phyloP scores from a whole-genome alignment of 1,140 invertebrate species.

The Samia ricini region DNA sequence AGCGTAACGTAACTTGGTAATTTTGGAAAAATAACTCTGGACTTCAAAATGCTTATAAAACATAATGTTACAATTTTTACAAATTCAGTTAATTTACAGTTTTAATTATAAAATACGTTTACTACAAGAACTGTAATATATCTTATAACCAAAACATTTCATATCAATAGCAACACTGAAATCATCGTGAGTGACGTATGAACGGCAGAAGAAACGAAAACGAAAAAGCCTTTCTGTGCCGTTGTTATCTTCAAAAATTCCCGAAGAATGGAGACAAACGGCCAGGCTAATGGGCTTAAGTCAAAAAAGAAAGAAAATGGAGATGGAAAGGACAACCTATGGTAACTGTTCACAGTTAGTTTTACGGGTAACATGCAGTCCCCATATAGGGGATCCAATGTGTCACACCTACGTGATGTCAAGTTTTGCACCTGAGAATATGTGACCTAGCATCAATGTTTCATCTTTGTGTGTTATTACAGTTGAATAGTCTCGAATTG shows the following conservation, averaged over 20 bases:
- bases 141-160: too few relatives aligned
- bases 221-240: conserved; percentile 77
- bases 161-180: conserved; percentile 23
- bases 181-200: conserved; percentile 72
- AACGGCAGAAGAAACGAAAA: conserved; percentile 74
- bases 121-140: too few relatives aligned
- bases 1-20: too few relatives aligned
- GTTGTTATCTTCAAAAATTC: conserved; percentile 77
- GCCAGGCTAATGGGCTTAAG: conserved; percentile 80
- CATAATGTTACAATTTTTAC: too few relatives aligned
- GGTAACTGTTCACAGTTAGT: conserved; percentile 77
- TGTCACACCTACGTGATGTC: conserved; percentile 76
- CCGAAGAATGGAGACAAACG: conserved; percentile 77
- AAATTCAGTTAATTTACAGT: too few relatives aligned
- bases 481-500: conserved; percentile 32
- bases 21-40: too few relatives aligned
- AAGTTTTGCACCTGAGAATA: conserved; percentile 70
- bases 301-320: conserved; percentile 81
- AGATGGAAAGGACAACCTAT: conserved; percentile 82
- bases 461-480: conserved; percentile 65
- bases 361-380: conserved; percentile 61
- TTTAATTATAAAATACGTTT: too few relatives aligned
- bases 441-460: conserved; percentile 66
- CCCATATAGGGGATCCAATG: conserved; percentile 75
- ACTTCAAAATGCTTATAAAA: too few relatives aligned